Conservation (phyloP, 2,888 invertebrate genomes). For the Sinhomidia bicolor region DNA sequence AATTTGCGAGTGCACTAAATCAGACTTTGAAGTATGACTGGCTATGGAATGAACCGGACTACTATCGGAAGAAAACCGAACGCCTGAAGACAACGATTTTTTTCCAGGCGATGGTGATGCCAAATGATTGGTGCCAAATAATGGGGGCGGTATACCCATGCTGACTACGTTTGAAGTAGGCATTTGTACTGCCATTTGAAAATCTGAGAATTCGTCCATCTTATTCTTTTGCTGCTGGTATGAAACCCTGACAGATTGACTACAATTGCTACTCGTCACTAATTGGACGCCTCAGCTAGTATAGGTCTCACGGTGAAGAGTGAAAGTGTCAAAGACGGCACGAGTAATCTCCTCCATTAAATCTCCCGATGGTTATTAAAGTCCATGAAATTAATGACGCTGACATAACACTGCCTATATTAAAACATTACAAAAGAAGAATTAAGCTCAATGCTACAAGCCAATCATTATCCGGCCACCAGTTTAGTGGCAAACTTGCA, state of each 20-base stretch:
- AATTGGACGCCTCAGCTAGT: background rate
- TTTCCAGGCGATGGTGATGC: background rate
- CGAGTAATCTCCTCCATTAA: slow-evolving; percentile 27
- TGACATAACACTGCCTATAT: background rate
- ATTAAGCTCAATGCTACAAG: too few relatives aligned
- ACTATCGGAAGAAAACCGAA: slow-evolving; percentile 44
- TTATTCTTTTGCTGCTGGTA: background rate
- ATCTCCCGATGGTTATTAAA: background rate
- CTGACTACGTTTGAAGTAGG: slow-evolving; percentile 74
- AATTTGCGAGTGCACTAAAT: slow-evolving; percentile 46
- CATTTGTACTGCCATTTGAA: slow-evolving; percentile 82
- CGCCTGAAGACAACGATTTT: slow-evolving; percentile 80
- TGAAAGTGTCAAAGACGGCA: background rate
- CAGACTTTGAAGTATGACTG: slow-evolving; percentile 64
- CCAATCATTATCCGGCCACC: too few relatives aligned
- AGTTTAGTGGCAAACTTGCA: too few relatives aligned
- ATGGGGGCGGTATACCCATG: slow-evolving; percentile 79
- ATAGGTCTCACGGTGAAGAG: background rate
- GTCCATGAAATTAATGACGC: background rate
- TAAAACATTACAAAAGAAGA: background rate
- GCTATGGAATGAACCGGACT: slow-evolving; percentile 73
- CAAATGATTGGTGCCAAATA: slow-evolving; percentile 51
- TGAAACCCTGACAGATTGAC: background rate
- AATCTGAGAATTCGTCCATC: slow-evolving; percentile 83
- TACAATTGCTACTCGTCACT: background rate